Evolutionary conservation across 2,113 vertebrate species (phyloP).

Genomic region (Drymodes brunneopygia): DNA sequence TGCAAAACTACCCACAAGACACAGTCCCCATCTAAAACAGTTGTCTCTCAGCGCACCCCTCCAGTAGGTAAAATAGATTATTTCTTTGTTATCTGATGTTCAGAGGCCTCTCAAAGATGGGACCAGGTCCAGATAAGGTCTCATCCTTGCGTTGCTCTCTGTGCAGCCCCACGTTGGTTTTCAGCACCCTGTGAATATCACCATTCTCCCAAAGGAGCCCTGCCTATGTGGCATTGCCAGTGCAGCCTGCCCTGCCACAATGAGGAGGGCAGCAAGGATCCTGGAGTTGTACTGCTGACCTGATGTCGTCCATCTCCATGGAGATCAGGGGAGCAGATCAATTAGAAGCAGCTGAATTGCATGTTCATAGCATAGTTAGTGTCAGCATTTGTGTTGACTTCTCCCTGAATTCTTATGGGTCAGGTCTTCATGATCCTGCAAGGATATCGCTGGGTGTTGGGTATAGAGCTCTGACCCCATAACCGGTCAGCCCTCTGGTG

Average conservation of each 20-base stretch:
- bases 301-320: background rate
- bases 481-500: background rate
- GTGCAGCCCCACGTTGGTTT: background rate
- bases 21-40: background rate
- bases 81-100: background rate
- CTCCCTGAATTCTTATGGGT: background rate
- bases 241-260: background rate
- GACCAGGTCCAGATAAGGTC: background rate
- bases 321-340: background rate
- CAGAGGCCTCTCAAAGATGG: background rate
- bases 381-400: background rate
- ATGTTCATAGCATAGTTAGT: background rate
- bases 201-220: background rate
- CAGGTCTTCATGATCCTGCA: background rate
- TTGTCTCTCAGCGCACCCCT: background rate
- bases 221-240: background rate
- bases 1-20: background rate
- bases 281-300: background rate
- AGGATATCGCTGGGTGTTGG: background rate
- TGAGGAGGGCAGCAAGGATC: background rate
- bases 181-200: background rate
- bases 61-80: background rate
- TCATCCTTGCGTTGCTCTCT: accelerated
- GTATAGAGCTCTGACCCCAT: background rate
- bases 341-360: background rate